Evolutionary conservation across 2,888 invertebrate species (phyloP).

Genomic region (Acrobasis consociella): DNA sequence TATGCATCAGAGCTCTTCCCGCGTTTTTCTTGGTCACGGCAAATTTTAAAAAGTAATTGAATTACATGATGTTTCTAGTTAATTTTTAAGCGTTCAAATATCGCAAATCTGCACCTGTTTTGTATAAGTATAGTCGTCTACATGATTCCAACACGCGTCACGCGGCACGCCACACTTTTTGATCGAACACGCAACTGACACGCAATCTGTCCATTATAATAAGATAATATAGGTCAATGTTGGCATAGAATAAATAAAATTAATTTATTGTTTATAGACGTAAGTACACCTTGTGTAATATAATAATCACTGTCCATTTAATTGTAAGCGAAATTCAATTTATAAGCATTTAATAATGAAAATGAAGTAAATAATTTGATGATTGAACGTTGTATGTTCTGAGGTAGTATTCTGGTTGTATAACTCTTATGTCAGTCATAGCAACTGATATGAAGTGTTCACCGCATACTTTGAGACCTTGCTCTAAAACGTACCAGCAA

Average conservation of each 20-base stretch:
- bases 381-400: constrained; percentile 20
- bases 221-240: constrained; percentile 64
- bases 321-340: constrained; percentile 52
- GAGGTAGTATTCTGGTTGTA: constrained; percentile 10
- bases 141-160: constrained; percentile 42
- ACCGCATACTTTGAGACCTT: neutral
- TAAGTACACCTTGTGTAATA: constrained; percentile 68
- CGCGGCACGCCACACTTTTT: constrained; percentile 53
- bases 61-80: constrained; percentile 6
- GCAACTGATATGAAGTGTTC: neutral
- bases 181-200: constrained; percentile 63
- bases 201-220: constrained; percentile 81
- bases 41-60: neutral
- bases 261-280: constrained; percentile 57
- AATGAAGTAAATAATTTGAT: constrained; percentile 28
- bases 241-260: constrained; percentile 47
- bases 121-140: neutral
- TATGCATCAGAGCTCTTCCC: constrained; percentile 12
- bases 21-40: neutral
- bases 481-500: too few species aligned
- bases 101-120: constrained; percentile 4
- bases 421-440: neutral
- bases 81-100: neutral
- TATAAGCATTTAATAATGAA: constrained; percentile 35
- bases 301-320: constrained; percentile 71